These are phyloP conservation scores for Ganaspis brasiliensis DNA, from an alignment of 2,888 invertebrate species.

Conservation along the genomic window DNA sequence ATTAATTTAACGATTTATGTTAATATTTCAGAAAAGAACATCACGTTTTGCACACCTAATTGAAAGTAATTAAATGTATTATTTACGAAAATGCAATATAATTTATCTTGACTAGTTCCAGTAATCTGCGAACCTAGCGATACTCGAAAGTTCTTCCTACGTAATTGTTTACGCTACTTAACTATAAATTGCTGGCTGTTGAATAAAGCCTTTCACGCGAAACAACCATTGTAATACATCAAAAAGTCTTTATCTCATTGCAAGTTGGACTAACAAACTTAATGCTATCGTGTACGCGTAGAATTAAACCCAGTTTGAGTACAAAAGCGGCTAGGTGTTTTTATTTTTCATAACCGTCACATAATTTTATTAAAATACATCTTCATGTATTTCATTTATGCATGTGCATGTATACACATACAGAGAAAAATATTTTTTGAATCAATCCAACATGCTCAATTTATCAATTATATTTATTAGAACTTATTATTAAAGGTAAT, in stretches of 20 bases:
- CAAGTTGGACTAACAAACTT: slow-evolving; percentile 37
- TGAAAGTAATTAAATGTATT: not conserved
- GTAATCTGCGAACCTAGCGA: not conserved
- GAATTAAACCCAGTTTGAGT: slow-evolving; percentile 26
- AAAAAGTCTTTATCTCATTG: slow-evolving; percentile 35
- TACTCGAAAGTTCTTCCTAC: slow-evolving; percentile 25
- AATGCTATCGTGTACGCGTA: slow-evolving; percentile 10
- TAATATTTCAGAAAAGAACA: not conserved
- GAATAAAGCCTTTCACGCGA: slow-evolving; percentile 27
- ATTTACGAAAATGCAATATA: not conserved
- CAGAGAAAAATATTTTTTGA: too few relatives aligned
- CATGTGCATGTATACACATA: too few relatives aligned
- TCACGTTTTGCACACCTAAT: not conserved
- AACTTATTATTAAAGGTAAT: too few relatives aligned
- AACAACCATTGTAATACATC: slow-evolving; percentile 36
- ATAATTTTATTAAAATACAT: not conserved
- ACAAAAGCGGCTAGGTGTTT: not conserved
- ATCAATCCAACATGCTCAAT: too few relatives aligned
- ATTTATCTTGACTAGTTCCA: not conserved
- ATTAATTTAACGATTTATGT: too few relatives aligned
- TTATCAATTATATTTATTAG: too few relatives aligned
- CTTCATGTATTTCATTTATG: too few relatives aligned
- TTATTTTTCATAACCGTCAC: not conserved
- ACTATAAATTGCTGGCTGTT: slow-evolving; percentile 31
- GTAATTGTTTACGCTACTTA: slow-evolving; percentile 36